Evolutionary conservation across 2,888 invertebrate species (phyloP).

Genomic region (Drosophila algonquin): DNA sequence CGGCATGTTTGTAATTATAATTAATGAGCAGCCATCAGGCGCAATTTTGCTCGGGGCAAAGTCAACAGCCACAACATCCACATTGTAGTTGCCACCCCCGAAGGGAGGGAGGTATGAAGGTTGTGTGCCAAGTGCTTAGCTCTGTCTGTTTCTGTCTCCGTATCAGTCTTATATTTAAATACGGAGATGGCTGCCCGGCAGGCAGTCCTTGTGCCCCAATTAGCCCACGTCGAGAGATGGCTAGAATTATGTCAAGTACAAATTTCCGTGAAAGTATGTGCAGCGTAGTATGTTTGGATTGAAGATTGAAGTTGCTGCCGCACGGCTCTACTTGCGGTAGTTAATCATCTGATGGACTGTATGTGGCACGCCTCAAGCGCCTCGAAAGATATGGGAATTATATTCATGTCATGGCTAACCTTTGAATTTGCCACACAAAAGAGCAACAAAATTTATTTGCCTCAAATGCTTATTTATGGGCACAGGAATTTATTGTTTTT

Average conservation of each 20-base stretch:
- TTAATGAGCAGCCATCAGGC: constrained; percentile 66
- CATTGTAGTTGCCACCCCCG: constrained; percentile 3
- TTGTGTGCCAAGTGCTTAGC: constrained; percentile 2
- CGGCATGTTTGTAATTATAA: constrained; percentile 66
- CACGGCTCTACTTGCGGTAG: constrained; percentile 1
- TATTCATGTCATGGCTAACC: neutral
- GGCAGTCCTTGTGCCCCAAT: constrained; percentile 54
- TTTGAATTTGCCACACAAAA: neutral
- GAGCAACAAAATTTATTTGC: constrained; percentile 21
- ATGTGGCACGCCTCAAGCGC: constrained; percentile 18
- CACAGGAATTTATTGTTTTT: constrained; percentile 27
- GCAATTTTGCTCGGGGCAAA: constrained; percentile 36
- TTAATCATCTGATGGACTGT: constrained; percentile 19
- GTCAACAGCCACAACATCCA: constrained; percentile 30
- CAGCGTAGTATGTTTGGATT: neutral
- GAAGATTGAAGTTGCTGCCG: constrained; percentile 1
- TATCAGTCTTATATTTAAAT: constrained; percentile 15
- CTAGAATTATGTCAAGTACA: constrained; percentile 6
- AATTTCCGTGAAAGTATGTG: constrained; percentile 10
- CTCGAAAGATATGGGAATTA: constrained; percentile 9
- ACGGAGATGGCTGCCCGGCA: constrained; percentile 24
- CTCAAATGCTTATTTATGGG: constrained; percentile 45
- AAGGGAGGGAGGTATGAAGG: neutral
- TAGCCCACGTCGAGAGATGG: constrained; percentile 42
- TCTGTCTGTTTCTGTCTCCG: neutral